Conservation (phyloP, 2,113 vertebrate genomes). For the Anhinga rufa region DNA sequence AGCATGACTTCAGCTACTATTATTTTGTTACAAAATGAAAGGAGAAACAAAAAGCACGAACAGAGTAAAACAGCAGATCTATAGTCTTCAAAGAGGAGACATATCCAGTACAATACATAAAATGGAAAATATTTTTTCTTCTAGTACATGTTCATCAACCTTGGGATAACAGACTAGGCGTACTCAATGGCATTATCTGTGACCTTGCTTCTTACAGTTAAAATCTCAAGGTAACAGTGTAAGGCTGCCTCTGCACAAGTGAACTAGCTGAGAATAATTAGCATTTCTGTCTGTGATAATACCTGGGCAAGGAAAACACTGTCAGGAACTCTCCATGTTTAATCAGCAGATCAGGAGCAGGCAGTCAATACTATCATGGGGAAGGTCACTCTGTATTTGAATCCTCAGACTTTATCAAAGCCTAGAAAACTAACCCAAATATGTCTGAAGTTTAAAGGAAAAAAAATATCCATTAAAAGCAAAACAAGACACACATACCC, state of each 20-base stretch:
- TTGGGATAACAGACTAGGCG: background rate
- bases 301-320: background rate
- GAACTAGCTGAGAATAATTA: background rate
- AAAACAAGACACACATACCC: background rate
- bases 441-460: background rate
- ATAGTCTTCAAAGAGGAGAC: background rate
- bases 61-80: background rate
- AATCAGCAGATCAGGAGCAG: background rate
- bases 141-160: background rate
- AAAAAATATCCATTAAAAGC: background rate
- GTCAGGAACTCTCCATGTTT: background rate
- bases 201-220: background rate
- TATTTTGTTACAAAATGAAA: background rate
- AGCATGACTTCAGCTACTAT: background rate
- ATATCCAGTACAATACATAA: background rate
- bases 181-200: background rate
- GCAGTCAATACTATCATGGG: background rate
- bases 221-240: background rate
- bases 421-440: background rate
- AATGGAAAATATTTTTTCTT: background rate
- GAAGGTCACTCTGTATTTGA: background rate
- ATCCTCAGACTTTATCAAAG: background rate
- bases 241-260: background rate
- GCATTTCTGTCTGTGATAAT: background rate
- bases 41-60: background rate